Evolutionary conservation across 2,113 vertebrate genomes (phyloP).

Genomic region (Morone chrysops): DNA sequence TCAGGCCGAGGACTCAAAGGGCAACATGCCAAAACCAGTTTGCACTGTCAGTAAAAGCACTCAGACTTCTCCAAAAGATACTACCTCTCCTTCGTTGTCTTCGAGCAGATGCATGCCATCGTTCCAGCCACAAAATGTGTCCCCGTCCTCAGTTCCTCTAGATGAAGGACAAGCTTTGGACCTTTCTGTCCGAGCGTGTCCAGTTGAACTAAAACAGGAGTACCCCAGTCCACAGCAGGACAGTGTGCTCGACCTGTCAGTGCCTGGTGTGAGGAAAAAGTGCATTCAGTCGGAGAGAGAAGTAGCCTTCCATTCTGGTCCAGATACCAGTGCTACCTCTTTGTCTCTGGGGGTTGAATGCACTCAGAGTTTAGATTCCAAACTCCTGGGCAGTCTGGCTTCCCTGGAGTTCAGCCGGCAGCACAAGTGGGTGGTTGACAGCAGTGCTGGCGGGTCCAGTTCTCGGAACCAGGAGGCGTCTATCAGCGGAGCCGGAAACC

Average conservation of each 20-base stretch:
- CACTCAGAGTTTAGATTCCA: slow-evolving; percentile 82
- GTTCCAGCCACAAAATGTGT: slow-evolving; percentile 39
- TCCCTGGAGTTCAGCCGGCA: slow-evolving; percentile 88
- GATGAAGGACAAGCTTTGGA: slow-evolving; percentile 92
- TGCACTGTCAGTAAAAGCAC: slow-evolving; percentile 89
- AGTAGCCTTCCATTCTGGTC: slow-evolving; percentile 61
- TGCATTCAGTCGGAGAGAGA: slow-evolving; percentile 70
- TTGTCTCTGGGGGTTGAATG: slow-evolving; percentile 80
- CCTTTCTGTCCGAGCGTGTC: slow-evolving; percentile 89
- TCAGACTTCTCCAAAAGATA: slow-evolving; percentile 84
- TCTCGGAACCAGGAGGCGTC: slow-evolving; percentile 84
- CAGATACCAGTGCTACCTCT: slow-evolving; percentile 69
- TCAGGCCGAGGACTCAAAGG: slow-evolving; percentile 87
- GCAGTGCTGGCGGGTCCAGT: slow-evolving; percentile 67
- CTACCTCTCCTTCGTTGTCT: slow-evolving; percentile 60
- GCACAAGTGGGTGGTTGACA: slow-evolving; percentile 90
- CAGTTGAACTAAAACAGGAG: slow-evolving; percentile 83
- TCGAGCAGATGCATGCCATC: slow-evolving; percentile 36
- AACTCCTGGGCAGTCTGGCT: slow-evolving; percentile 78
- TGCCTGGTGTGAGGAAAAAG: slow-evolving; percentile 86
- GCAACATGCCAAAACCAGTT: slow-evolving; percentile 84
- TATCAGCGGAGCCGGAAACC: slow-evolving; percentile 84
- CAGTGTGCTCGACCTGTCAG: slow-evolving; percentile 90
- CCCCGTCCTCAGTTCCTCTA: slow-evolving; percentile 50
- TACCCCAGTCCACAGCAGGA: slow-evolving; percentile 86